These are phyloP conservation scores for Sebastes jordani DNA, from an alignment of 2,797 vertebrate species.

Conservation along the genomic window DNA sequence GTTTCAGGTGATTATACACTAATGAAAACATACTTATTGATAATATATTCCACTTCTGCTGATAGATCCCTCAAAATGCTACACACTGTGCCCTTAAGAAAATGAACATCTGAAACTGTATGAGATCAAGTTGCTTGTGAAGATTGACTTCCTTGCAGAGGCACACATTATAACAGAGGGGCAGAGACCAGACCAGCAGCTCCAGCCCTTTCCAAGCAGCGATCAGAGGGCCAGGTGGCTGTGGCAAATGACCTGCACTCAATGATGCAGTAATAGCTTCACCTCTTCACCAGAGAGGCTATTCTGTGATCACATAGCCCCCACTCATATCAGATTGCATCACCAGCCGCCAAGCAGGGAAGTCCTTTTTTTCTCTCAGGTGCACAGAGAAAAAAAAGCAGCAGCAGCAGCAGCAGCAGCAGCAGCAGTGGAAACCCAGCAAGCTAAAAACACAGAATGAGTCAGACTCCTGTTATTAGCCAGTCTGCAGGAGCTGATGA, in stretches of 20 bases:
- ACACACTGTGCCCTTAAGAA: not conserved
- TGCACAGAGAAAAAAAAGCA: conserved; percentile 7
- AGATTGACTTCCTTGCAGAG: not conserved
- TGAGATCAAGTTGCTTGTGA: not conserved
- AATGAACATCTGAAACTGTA: not conserved
- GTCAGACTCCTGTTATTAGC: conserved; percentile 57
- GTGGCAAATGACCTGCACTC: conserved; percentile 70
- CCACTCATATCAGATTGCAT: conserved; percentile 72
- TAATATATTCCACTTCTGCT: not conserved
- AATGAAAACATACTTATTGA: not conserved
- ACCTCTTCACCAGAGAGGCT: conserved; percentile 69
- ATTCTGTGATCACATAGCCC: conserved; percentile 63
- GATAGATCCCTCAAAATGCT: too few species aligned
- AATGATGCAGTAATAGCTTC: conserved; percentile 68
- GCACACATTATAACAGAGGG: not conserved
- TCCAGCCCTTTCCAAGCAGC: conserved; percentile 39
- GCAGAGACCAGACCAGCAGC: conserved; percentile 5
- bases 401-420: conserved; percentile 4
- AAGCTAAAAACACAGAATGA: conserved; percentile 54
- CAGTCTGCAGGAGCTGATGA: conserved; percentile 52
- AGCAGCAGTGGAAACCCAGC: conserved; percentile 40
- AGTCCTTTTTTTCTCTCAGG: conserved; percentile 48
- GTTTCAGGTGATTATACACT: not conserved
- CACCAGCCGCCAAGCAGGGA: conserved; percentile 59
- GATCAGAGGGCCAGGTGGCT: conserved; percentile 66